Evolutionary conservation across 2,888 invertebrate species (phyloP), one percentile per base, ranked within the genome.

Genomic region (Tenthredo amoena): DNA sequence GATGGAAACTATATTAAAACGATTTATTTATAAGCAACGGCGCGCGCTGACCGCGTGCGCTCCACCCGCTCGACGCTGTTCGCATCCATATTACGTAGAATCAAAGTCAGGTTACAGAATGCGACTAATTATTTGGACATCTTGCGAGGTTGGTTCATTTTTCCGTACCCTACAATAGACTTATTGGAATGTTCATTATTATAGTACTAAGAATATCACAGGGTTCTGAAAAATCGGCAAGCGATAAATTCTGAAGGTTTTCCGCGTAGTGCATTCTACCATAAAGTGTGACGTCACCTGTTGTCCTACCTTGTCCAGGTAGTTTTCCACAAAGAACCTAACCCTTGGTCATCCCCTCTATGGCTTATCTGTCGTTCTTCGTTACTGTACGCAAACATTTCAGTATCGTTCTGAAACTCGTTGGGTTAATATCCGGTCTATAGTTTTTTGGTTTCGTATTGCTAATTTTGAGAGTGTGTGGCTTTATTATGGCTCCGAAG

Each of bases 401-500:
- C 26, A 74, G 74, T 74, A 74, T 43, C 43, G n/a, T 43, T 26
- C 21, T 21, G 43, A 40, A 74, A 43, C 74, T 37, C 9, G 40
- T 74, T 40, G 6, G 21, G 21, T 37, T 21, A 43, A 43, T n/a
- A 74, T 40, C 0, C 21, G 50, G 50, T 50, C 5, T 18, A 50
- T 18, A 47, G 50, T 50, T 50, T 18, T 50, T 50, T 50, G 4
- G 18, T 50, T 50, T 18, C 9, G 74, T 18, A 31, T 37, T 74
- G n/a, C 4, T 18, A 0, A 74, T 74, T 74, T 74, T 74, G 10
- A 58, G 10, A 43, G 74, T 74, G 21, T 40, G 18, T 74, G 18
- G 40, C 43, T 74, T 55, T 55, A 55, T 77, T 18, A 77, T 77
- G 77, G 26, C 77, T 21, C 55, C 77, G n/a, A 77, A 34, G 0